Evolutionary conservation across 2,888 invertebrate genomes (phyloP).

Genomic region (Celastrina argiolus): DNA sequence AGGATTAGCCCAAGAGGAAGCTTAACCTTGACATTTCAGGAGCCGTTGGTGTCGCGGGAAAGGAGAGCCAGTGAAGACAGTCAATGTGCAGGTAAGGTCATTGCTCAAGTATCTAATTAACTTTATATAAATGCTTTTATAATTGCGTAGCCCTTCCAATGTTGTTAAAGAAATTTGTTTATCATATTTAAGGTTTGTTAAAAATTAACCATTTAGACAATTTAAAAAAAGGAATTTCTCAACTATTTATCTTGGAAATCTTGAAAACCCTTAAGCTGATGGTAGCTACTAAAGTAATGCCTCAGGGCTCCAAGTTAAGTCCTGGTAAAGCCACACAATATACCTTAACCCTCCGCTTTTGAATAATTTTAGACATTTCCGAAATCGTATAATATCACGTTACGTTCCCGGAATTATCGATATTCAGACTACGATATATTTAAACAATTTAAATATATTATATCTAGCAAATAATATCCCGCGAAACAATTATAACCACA

Average conservation of each 20-base stretch:
- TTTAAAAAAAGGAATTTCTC: background rate
- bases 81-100: conserved; percentile 63
- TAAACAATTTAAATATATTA: background rate
- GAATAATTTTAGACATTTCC: background rate
- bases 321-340: background rate
- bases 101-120: background rate
- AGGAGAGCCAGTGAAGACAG: conserved; percentile 80
- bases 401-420: background rate
- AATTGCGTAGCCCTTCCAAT: too few species aligned
- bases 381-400: background rate
- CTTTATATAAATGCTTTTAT: background rate
- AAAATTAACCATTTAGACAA: too few species aligned
- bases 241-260: background rate
- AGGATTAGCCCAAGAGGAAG: conserved; percentile 78
- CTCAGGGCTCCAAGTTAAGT: background rate
- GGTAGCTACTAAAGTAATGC: background rate
- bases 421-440: background rate
- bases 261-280: background rate
- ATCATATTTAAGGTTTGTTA: too few species aligned
- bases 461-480: too few species aligned
- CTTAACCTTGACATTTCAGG: conserved; percentile 79
- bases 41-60: conserved; percentile 74
- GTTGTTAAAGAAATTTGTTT: too few species aligned
- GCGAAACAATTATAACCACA: too few species aligned
- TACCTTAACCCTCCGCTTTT: background rate